Base-by-base conservation (phyloP, 2,888 invertebrate genomes). In the Schizaphis graminum region DNA sequence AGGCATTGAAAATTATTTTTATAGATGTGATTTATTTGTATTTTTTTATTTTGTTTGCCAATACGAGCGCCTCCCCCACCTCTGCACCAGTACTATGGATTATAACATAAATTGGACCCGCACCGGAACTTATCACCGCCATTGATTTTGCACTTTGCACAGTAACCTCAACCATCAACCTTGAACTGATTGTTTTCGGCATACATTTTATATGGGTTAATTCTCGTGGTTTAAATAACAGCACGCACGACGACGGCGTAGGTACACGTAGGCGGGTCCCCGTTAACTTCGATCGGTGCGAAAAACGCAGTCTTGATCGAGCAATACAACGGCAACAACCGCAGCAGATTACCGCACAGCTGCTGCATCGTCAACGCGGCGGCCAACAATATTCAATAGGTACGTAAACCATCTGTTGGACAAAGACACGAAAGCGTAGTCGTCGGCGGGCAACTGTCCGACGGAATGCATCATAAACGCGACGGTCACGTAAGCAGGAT, bases 351-450 rank as follows among this genome's bases (percentile, higher is more conserved):
- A 4, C 10, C 89, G 24, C 56, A 89, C 89, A 35, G 13, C 8
- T 57, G 41, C 56, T 89, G 28, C 24, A 56, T 8, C 56, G 56
- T 24, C 28, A 89, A 41, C 8, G 41, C 13, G 13, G 57, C 35
- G 35, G 89, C 89, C 11, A 89, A 57, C 89, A 57, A 10, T 41
- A 57, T 3, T 57, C 89, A 57, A 41, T 89, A 89, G 44, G 89
- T 57, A 89, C 57, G 89, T 57, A 26, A 57, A 44, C 57, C 41
- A 44, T 26, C 57, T 7, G 57, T n/a, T 44, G 89, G 26, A 7
- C n/a, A 28, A n/a, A 35, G 89, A 35, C 41, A 56, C 56, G 26
- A 53, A 11, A 35, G 13, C 35, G 49, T 7, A 21, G 10, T 21
- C 24, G 53, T 16, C 26, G 21, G n/a, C 11, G 0, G 49, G n/a